These are phyloP conservation scores for Therioaphis trifolii DNA, from an alignment of 2,888 invertebrate genomes.

Conservation along the genomic window DNA sequence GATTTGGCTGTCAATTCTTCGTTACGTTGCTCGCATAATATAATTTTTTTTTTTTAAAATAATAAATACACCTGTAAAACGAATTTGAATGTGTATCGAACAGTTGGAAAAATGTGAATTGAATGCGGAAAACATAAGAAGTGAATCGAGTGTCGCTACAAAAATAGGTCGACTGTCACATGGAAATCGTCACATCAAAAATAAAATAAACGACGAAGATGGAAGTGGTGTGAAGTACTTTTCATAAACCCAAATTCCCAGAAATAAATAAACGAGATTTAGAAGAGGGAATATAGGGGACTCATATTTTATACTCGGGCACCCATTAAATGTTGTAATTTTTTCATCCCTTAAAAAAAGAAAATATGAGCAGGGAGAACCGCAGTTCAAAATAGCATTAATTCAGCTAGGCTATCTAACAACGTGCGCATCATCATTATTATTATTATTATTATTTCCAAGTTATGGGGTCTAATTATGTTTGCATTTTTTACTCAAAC, in stretches of 20 bases:
- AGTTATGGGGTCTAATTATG: constrained; percentile 52
- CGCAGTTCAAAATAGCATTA: constrained; percentile 43
- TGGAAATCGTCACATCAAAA: constrained; percentile 31
- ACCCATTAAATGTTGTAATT: constrained; percentile 51
- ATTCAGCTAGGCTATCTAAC: constrained; percentile 2
- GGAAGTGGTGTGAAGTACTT: constrained; percentile 30
- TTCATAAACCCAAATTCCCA: constrained; percentile 47
- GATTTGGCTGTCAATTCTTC: background rate
- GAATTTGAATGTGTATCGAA: background rate
- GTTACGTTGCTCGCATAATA: background rate
- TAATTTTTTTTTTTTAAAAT: no score
- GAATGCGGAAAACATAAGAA: background rate
- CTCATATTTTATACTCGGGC: constrained; percentile 52
- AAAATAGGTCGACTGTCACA: constrained; percentile 25
- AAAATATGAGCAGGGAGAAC: constrained; percentile 4
- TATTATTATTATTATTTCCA: constrained; percentile 46
- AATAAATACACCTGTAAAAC: background rate
- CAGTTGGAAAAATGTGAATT: background rate
- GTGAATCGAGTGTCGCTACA: background rate
- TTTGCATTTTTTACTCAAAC: constrained; percentile 25
- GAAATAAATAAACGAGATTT: constrained; percentile 42
- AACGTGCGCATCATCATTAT: constrained; percentile 12
- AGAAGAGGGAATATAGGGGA: background rate
- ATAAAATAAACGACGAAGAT: constrained; percentile 13
- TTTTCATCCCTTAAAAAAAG: constrained; percentile 25